A percentile compares a stretch with the other conserved stretches of the same genome.
phyloP scores from a whole-genome alignment of 2,797 vertebrate genomes.

The Alca torda region DNA sequence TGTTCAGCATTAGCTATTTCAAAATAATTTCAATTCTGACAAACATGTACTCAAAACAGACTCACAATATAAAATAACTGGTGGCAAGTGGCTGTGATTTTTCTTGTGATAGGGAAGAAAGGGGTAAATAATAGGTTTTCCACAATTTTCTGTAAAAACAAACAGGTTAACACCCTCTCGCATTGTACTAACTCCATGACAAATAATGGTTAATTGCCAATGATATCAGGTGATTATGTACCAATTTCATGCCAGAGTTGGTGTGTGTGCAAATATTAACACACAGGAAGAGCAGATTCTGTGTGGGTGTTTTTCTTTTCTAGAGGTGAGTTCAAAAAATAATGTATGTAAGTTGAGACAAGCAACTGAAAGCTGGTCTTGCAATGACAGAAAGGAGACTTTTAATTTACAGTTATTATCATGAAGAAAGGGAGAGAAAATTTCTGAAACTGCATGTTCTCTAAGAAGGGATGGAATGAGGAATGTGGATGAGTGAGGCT shows the following conservation, averaged over 20 bases:
- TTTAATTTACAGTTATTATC: not conserved
- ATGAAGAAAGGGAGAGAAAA: not conserved
- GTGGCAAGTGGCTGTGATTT: not conserved
- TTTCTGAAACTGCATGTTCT: not conserved
- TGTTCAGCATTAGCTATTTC: not conserved
- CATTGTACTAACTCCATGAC: not conserved
- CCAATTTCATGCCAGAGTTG: not conserved
- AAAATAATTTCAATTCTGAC: not conserved
- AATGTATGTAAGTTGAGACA: not conserved
- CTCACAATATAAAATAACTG: rapidly evolving
- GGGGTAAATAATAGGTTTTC: not conserved
- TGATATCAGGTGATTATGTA: not conserved
- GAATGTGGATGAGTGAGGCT: not conserved
- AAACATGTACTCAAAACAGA: not conserved
- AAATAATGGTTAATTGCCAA: not conserved
- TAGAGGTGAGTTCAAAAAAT: not conserved
- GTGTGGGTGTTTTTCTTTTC: not conserved
- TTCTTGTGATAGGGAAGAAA: not conserved
- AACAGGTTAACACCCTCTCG: not conserved
- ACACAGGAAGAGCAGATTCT: not conserved
- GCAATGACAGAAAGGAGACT: not conserved
- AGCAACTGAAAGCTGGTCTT: not conserved
- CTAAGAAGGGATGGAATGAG: not conserved
- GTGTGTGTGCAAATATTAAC: not conserved
- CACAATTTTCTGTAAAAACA: not conserved